phyloP scores from a whole-genome alignment of 2,113 vertebrate genomes.

The Salvelinus alpinus region DNA sequence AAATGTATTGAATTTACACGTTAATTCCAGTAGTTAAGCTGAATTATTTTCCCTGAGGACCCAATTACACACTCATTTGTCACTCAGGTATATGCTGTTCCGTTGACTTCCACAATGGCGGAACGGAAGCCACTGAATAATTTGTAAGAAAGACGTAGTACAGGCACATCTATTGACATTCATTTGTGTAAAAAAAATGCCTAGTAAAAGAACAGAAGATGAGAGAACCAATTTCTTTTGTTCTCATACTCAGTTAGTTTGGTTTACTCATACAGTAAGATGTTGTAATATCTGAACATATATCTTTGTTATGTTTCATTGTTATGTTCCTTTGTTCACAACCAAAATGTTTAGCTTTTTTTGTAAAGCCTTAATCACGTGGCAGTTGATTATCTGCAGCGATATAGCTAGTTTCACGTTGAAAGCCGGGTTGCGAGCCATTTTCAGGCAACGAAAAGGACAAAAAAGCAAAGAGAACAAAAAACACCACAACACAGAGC shows the following conservation, averaged over 20 bases:
- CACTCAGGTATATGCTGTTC: constrained; percentile 82
- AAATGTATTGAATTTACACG: constrained; percentile 95
- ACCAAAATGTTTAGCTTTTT: constrained; percentile 37
- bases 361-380: neutral
- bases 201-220: constrained; percentile 21
- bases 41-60: constrained; percentile 94
- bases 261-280: constrained; percentile 53
- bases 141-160: constrained; percentile 72
- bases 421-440: constrained; percentile 35
- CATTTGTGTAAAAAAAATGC: constrained; percentile 49
- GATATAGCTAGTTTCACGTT: constrained; percentile 41
- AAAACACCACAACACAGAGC: constrained; percentile 47
- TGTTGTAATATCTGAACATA: constrained; percentile 45
- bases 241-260: constrained; percentile 77
- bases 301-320: constrained; percentile 30
- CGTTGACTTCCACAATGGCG: constrained; percentile 71
- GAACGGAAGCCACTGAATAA: constrained; percentile 73
- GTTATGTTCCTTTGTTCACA: constrained; percentile 52
- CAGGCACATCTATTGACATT: constrained; percentile 66
- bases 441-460: constrained; percentile 33
- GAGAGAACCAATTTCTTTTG: constrained; percentile 81
- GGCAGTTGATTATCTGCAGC: neutral
- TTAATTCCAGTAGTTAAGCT: constrained; percentile 98
- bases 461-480: constrained; percentile 30
- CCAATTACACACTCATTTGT: constrained; percentile 87